These are phyloP conservation scores for Pseudococcus viburni DNA, from an alignment of 2,888 invertebrate species.

Conservation along the genomic window DNA sequence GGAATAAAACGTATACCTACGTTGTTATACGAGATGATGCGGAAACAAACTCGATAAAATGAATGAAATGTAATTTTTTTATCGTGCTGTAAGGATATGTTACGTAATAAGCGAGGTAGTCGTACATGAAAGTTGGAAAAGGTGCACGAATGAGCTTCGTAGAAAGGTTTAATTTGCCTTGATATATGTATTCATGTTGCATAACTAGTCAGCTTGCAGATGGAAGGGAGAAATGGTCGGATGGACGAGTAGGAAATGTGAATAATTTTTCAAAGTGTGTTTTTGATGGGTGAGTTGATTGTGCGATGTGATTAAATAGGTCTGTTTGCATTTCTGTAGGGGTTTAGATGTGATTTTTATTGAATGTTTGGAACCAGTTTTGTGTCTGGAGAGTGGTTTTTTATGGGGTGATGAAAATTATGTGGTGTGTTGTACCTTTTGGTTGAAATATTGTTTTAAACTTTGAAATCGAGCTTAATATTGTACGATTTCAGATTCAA, in stretches of 20 bases:
- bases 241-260: not conserved
- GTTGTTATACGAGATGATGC: not conserved
- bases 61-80: conserved; percentile 7
- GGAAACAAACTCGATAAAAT: not conserved
- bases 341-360: too few relatives aligned
- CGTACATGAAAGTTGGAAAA: not conserved
- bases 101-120: not conserved
- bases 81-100: not conserved
- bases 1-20: not conserved
- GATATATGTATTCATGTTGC: not conserved
- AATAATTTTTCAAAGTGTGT: not conserved
- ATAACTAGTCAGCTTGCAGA: not conserved
- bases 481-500: too few relatives aligned
- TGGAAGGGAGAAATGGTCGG: not conserved
- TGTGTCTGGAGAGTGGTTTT: too few relatives aligned
- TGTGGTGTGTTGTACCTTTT: too few relatives aligned
- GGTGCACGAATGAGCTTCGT: not conserved
- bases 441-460: too few relatives aligned
- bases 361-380: too few relatives aligned
- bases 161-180: not conserved
- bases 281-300: not conserved
- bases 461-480: too few relatives aligned
- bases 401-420: too few relatives aligned
- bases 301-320: not conserved
- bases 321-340: not conserved